phyloP scores from a whole-genome alignment of 2,888 invertebrate genomes.

The Limulus polyphemus region DNA sequence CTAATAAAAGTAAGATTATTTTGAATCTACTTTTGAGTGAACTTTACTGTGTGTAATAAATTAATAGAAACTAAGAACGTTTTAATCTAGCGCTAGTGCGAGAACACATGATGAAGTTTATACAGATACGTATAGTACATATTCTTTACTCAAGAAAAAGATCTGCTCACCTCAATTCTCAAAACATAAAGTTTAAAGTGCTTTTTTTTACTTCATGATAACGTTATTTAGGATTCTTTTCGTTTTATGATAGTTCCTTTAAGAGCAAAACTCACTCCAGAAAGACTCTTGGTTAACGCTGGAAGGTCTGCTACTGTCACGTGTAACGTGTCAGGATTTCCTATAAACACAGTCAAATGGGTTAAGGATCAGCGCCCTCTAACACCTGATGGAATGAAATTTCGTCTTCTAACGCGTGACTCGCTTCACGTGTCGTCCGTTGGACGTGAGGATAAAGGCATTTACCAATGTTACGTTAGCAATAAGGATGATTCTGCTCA shows the following conservation, averaged over 20 bases:
- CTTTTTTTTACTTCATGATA: no score
- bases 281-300: conserved; percentile 21
- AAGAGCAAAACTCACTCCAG: conserved; percentile 19
- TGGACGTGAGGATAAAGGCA: conserved; percentile 23
- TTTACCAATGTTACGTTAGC: conserved; percentile 64
- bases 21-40: no score
- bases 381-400: conserved; percentile 12
- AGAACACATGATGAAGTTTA: no score
- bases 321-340: conserved; percentile 37
- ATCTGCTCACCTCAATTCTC: no score
- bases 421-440: conserved; percentile 24
- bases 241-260: conserved; percentile 12
- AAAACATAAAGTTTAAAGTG: no score
- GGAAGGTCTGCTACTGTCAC: conserved; percentile 29
- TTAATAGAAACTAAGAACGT: no score
- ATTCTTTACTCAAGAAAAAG: no score
- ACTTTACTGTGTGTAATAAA: no score
- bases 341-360: conserved; percentile 27
- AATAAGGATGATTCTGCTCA: conserved; percentile 74
- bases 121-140: no score
- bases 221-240: no score
- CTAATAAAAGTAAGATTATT: no score
- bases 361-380: conserved; percentile 20
- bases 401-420: conserved; percentile 17
- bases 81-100: no score